These are phyloP conservation scores for Rhagoletis zephyria DNA, from an alignment of 1,140 invertebrate species.

Conservation along the genomic window DNA sequence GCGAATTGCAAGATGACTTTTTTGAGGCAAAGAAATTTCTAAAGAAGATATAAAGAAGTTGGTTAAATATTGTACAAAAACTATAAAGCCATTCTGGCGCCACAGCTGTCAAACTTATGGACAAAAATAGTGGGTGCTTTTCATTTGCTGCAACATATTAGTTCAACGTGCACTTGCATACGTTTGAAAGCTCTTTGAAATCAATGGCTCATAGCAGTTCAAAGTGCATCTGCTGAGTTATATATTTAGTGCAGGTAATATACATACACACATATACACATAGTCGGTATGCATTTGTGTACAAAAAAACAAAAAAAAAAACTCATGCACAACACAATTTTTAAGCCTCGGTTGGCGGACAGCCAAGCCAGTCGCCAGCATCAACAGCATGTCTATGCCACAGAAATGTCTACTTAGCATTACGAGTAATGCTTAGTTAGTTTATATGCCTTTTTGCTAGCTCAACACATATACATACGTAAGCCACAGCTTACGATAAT, in stretches of 20 bases:
- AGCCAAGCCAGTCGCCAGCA: slow-evolving; percentile 3
- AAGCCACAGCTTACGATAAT: slow-evolving; percentile 18
- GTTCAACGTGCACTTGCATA: slow-evolving; percentile 17
- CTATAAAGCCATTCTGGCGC: slow-evolving; percentile 14
- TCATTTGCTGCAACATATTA: not conserved
- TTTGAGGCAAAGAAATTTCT: not conserved
- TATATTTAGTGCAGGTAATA: slow-evolving; percentile 2
- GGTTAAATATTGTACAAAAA: slow-evolving; percentile 1
- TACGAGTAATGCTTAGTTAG: not conserved
- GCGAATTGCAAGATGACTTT: not conserved
- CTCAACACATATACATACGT: no score
- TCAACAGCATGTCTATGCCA: not conserved
- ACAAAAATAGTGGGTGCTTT: not conserved
- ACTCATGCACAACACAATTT: not conserved
- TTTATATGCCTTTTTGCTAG: not conserved
- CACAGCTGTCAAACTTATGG: slow-evolving; percentile 9
- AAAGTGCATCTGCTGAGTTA: slow-evolving; percentile 34
- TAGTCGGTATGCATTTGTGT: no score
- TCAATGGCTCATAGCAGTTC: slow-evolving; percentile 26
- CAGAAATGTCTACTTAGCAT: not conserved
- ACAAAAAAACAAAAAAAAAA: not conserved
- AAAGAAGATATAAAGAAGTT: slow-evolving; percentile 44
- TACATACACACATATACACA: not conserved
- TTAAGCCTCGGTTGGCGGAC: not conserved
- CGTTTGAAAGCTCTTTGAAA: not conserved